Evolutionary conservation across 2,888 invertebrate genomes (phyloP).

Genomic region (Leptura quadrifasciata): DNA sequence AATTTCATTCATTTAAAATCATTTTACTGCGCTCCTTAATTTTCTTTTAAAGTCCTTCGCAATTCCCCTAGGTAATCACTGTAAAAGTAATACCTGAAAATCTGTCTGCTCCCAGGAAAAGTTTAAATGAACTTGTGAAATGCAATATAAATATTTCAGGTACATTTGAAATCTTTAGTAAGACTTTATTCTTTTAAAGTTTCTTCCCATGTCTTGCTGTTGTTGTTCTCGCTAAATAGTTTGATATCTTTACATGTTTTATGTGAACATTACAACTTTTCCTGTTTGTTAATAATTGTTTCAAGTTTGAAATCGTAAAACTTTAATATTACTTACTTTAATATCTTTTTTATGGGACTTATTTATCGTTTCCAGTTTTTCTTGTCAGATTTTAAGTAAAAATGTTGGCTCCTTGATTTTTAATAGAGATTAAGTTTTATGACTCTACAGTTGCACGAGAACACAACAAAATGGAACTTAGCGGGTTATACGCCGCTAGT

Average conservation of each 20-base stretch:
- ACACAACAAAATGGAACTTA: background rate
- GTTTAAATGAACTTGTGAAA: slow-evolving; percentile 33
- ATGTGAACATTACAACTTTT: slow-evolving; percentile 2
- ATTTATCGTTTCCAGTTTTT: background rate
- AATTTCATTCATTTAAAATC: background rate
- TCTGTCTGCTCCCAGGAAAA: slow-evolving; percentile 24
- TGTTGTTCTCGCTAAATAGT: background rate
- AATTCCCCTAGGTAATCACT: slow-evolving; percentile 32
- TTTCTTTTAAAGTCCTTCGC: slow-evolving; percentile 20
- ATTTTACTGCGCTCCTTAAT: slow-evolving; percentile 18
- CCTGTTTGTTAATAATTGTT: background rate
- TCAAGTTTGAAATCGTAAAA: background rate
- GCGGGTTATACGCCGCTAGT: background rate
- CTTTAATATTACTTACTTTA: background rate
- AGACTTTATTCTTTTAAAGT: background rate
- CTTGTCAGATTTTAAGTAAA: background rate
- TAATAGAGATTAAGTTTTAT: background rate
- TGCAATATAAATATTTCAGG: slow-evolving; percentile 34
- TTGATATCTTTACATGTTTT: slow-evolving; percentile 7
- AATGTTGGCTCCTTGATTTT: background rate
- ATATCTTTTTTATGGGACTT: background rate
- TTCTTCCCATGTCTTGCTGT: background rate
- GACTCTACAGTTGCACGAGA: background rate
- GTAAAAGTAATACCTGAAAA: slow-evolving; percentile 24
- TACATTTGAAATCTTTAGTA: slow-evolving; percentile 7